Percentiles rank a stretch among this genome's conserved stretches.
Evolutionary conservation across 1,140 invertebrate species (phyloP).

Genomic region (Ganaspis sp.): DNA sequence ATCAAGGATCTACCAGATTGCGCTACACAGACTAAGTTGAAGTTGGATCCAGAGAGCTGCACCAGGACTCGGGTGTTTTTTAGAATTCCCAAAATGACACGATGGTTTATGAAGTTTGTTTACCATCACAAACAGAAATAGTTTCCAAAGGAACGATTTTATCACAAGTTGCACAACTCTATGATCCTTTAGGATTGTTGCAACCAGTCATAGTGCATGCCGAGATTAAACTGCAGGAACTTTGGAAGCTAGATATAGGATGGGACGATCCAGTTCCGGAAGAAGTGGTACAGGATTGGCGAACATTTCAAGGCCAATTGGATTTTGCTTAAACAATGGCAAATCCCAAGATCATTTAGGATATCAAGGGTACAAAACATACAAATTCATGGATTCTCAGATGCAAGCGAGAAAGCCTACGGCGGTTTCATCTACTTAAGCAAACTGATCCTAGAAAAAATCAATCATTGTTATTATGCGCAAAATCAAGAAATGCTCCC

Average conservation of each 20-base stretch:
- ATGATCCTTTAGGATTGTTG: conserved; percentile 38
- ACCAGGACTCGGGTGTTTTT: background rate
- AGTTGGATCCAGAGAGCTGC: background rate
- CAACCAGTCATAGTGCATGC: conserved; percentile 7
- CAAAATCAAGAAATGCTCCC: background rate
- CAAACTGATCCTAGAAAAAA: too few relatives aligned
- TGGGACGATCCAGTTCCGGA: conserved; percentile 29
- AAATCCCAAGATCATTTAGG: background rate
- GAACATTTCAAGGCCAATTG: conserved; percentile 26
- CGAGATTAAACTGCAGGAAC: background rate
- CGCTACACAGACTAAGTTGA: background rate
- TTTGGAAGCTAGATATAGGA: conserved; percentile 2
- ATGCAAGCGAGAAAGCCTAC: too few relatives aligned
- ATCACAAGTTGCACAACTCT: conserved; percentile 36
- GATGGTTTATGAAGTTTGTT: background rate
- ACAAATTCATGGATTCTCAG: too few relatives aligned
- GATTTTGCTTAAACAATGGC: background rate
- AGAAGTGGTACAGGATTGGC: background rate
- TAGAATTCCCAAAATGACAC: conserved; percentile 23
- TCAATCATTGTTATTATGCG: background rate
- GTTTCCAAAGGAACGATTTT: conserved; percentile 36
- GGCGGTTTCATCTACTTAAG: too few relatives aligned
- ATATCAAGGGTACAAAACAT: background rate
- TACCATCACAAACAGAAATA: background rate
- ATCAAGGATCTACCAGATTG: background rate